These are phyloP conservation scores for Campylorhamphus procurvoides DNA, from an alignment of 2,113 vertebrate genomes.

Conservation along the genomic window DNA sequence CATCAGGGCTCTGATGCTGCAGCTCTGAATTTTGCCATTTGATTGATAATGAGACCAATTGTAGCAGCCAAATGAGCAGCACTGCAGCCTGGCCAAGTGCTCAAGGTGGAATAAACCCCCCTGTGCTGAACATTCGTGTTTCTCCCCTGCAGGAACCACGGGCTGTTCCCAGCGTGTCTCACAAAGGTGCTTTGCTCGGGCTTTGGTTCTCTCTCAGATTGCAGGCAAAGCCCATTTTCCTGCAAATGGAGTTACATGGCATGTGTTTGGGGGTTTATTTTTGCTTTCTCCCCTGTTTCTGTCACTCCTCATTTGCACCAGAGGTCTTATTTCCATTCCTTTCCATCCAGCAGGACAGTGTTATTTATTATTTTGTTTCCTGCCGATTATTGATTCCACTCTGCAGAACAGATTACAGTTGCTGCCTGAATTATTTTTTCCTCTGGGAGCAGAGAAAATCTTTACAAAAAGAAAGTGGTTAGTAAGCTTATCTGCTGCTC, in stretches of 20 bases:
- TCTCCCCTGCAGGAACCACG: background rate
- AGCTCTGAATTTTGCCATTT: background rate
- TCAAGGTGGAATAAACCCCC: background rate
- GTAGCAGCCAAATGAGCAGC: background rate
- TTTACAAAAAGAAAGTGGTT: conserved; percentile 28
- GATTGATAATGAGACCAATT: background rate
- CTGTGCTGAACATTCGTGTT: background rate
- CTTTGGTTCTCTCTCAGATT: background rate
- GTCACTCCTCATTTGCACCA: conserved; percentile 62
- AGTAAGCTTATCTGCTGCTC: background rate
- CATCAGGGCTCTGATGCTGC: background rate
- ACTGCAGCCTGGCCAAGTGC: background rate
- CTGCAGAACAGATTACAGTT: background rate
- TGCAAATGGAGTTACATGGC: conserved; percentile 43
- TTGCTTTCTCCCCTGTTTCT: background rate
- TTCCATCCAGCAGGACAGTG: conserved; percentile 2
- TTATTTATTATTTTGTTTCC: conserved; percentile 67
- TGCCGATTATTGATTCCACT: conserved; percentile 38
- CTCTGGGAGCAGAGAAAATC: background rate
- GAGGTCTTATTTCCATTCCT: conserved; percentile 53
- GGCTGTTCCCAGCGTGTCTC: background rate
- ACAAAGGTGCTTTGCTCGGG: background rate
- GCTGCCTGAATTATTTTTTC: background rate
- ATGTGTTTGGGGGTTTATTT: background rate
- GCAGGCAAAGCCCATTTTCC: conserved; percentile 24